Percentiles rank a stretch among this genome's conserved stretches.
Evolutionary conservation across 2,797 vertebrate species (phyloP).

Genomic region (Chiroxiphia lanceolata): DNA sequence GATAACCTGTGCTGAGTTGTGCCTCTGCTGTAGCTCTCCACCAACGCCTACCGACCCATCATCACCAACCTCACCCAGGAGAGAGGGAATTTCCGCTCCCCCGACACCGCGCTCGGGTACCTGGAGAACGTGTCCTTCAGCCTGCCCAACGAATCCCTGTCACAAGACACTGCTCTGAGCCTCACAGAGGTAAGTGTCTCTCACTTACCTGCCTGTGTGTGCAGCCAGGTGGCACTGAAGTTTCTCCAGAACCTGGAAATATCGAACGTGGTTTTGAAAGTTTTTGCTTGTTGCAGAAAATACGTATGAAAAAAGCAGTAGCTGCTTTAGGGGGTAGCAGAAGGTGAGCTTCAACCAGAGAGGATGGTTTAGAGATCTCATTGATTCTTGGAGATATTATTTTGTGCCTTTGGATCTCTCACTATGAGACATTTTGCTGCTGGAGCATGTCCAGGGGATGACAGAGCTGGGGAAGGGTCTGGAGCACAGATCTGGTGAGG

Average conservation of each 20-base stretch:
- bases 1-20: not conserved
- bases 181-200: conserved; percentile 84
- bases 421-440: accelerated
- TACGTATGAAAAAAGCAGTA: accelerated
- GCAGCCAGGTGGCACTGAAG: not conserved
- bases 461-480: not conserved
- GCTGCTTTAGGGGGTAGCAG: not conserved
- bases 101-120: conserved; percentile 60
- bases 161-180: conserved; percentile 80
- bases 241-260: not conserved
- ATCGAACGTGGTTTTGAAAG: accelerated
- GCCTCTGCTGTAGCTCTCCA: conserved; percentile 70
- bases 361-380: not conserved
- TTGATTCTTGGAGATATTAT: not conserved
- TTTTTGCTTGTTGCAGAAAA: not conserved
- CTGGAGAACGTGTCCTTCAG: conserved; percentile 76
- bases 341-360: not conserved
- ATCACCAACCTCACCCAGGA: conserved; percentile 65
- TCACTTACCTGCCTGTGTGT: too few species aligned
- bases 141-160: conserved; percentile 79
- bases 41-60: conserved; percentile 74
- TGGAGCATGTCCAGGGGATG: not conserved
- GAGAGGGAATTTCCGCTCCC: conserved; percentile 50
- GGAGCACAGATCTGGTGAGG: not conserved
- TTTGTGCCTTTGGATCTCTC: not conserved